Evolutionary conservation across 2,888 invertebrate species (phyloP).

Genomic region (Phytoseiulus persimilis): DNA sequence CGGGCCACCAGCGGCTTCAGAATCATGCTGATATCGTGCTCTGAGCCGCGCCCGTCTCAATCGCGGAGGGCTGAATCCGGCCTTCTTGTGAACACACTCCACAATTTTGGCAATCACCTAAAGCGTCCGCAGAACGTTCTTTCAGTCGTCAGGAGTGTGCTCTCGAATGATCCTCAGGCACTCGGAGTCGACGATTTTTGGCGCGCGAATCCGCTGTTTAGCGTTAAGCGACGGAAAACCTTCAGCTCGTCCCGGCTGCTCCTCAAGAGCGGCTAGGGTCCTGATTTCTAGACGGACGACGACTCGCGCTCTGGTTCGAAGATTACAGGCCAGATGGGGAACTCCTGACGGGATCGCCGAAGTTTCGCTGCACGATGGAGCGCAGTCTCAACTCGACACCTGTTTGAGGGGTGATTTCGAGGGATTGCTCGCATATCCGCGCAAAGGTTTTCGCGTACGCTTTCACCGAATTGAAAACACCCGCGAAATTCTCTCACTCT

Average conservation of each 20-base stretch:
- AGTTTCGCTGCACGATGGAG: too few relatives aligned
- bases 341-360: too few relatives aligned
- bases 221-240: conserved; percentile 16
- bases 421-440: too few relatives aligned
- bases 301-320: not conserved
- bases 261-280: not conserved
- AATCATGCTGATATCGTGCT: not conserved
- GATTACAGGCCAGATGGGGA: not conserved
- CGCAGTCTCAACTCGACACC: too few relatives aligned
- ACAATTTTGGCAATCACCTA: too few relatives aligned
- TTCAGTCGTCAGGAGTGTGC: not conserved
- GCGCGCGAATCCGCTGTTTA: conserved; percentile 28
- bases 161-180: not conserved
- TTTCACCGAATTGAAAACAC: too few relatives aligned
- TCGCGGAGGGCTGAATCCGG: too few relatives aligned
- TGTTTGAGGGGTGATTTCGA: too few relatives aligned
- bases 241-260: not conserved
- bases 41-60: not conserved
- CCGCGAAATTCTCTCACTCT: too few relatives aligned
- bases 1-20: not conserved
- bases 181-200: conserved; percentile 8
- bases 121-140: not conserved
- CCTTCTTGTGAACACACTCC: not conserved
- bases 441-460: too few relatives aligned
- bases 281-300: not conserved